phyloP scores from a whole-genome alignment of 2,113 vertebrate genomes.

The Antigone vipio region DNA sequence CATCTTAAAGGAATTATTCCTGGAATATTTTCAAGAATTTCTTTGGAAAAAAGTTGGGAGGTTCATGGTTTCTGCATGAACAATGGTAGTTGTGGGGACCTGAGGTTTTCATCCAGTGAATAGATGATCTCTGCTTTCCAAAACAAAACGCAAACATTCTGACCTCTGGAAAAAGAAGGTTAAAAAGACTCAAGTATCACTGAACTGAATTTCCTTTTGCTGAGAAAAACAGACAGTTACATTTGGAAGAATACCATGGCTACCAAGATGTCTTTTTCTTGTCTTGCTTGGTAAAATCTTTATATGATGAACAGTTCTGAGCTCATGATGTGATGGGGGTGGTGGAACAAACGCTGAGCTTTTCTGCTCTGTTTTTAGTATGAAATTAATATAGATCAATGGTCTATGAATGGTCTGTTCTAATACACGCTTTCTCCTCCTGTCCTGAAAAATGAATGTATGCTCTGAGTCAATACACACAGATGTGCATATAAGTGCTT shows the following conservation, averaged over 20 bases:
- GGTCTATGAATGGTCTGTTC: neutral
- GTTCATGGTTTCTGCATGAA: neutral
- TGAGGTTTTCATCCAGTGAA: neutral
- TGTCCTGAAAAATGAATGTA: neutral
- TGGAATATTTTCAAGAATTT: neutral
- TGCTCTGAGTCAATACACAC: neutral
- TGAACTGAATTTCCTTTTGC: conserved; percentile 1
- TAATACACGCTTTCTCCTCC: neutral
- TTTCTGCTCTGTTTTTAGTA: neutral
- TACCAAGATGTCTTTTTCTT: neutral
- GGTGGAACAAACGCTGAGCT: neutral
- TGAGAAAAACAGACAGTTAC: conserved; percentile 24
- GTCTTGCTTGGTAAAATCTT: neutral
- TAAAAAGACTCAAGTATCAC: neutral
- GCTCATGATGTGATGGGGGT: neutral
- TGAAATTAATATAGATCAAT: neutral
- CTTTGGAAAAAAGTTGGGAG: neutral
- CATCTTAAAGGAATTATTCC: neutral
- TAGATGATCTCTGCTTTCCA: neutral
- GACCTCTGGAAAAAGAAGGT: neutral
- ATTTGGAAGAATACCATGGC: conserved; percentile 1
- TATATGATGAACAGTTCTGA: neutral
- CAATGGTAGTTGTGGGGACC: neutral
- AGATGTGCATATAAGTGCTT: neutral
- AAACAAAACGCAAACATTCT: neutral